Evolutionary conservation across 2,797 vertebrate genomes (phyloP), one percentile per base, ranked within the genome.

Genomic region (Microctenopoma lineatum): DNA sequence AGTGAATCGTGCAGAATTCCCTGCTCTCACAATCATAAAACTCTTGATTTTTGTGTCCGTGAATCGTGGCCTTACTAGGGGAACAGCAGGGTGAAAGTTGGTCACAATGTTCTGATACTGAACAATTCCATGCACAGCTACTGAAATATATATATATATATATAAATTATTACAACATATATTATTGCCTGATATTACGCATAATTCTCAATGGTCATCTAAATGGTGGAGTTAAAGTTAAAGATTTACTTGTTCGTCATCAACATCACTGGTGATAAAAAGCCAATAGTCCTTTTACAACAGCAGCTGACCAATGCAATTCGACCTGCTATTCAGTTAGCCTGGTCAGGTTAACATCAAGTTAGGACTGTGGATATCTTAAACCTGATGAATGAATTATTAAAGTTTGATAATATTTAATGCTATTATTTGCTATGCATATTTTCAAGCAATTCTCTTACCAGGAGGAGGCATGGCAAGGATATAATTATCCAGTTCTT

Each of bases 61-160:
- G 55, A 98, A 95, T 68, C 86, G 93, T 78, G 97, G 96, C 66
- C 87, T 80, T 82, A 97, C 97, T 98, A 79, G 32, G 25, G 70
- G 46, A 70, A 73, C 32, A 74, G 13, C 1, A 70, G 15, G 18
- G 12, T 46, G 1, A 50, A 59, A 51, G 14, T 44, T 58, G 9
- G 6, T 54, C 6, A 64, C 10, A 63, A 41, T 59, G 13, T 32
- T 4, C 52, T 29, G 29, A 8, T 25, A 25, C 0, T 18, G 3
- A 12, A 50, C 10, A 45, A 42, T 26, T 18, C 1, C 39, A 38
- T 16, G 7, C n/a, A 42, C 39, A 68, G 29, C 7, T 7, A n/a
- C 12, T 29, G 8, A 47, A 39, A 7, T 7, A 21, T 18, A 41
- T 12, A 41, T 14, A 4, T 13, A 4, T 41, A 21, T 21, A 21